phyloP scores from a whole-genome alignment of 2,113 vertebrate species.

The Pluvianellus socialis region DNA sequence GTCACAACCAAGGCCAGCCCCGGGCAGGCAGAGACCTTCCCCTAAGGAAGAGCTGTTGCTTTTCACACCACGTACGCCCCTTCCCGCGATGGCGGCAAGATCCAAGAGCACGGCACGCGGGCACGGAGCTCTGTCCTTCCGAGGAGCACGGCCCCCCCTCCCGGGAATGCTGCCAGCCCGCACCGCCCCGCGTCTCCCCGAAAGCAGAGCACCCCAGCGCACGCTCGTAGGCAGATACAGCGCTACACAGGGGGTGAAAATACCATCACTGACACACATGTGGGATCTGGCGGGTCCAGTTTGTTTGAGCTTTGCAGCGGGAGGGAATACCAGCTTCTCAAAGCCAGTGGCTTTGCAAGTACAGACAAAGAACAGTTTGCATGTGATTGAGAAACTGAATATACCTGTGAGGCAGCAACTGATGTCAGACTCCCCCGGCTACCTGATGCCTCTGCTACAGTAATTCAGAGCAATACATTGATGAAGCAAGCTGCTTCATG shows the following conservation, averaged over 20 bases:
- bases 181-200: background rate
- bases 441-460: conserved; percentile 4
- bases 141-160: background rate
- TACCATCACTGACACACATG: background rate
- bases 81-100: fast-evolving
- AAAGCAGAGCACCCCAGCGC: background rate
- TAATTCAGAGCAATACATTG: conserved; percentile 18
- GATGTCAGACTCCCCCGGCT: conserved; percentile 44
- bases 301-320: background rate
- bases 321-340: background rate
- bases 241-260: background rate
- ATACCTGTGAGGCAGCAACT: conserved; percentile 28
- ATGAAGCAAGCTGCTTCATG: conserved; percentile 60
- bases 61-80: fast-evolving
- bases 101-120: fast-evolving
- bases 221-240: background rate
- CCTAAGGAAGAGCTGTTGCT: background rate
- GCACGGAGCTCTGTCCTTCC: background rate
- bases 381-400: conserved; percentile 54
- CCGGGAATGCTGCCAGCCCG: no score
- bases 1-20: background rate
- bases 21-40: background rate
- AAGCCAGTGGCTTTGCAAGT: conserved; percentile 50
- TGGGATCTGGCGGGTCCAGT: background rate
- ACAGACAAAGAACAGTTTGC: conserved; percentile 29